Evolutionary conservation across 2,888 invertebrate genomes (phyloP), one percentile per base, ranked within the genome.

Genomic region (Syrista parreyssii): DNA sequence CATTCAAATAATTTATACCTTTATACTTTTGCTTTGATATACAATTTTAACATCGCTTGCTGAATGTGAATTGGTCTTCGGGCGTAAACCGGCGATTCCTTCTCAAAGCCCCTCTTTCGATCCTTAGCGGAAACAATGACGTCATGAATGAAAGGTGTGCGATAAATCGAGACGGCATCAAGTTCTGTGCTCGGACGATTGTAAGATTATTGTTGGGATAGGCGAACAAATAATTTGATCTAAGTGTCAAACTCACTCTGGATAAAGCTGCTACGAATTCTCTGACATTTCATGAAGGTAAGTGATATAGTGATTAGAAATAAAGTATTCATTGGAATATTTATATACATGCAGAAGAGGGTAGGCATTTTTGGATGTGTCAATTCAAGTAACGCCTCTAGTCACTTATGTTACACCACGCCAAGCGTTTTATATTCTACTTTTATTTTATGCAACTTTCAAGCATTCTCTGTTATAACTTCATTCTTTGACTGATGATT

Each of bases 111-210:
- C 33, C 69, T 55, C 55, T 55, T 55, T 78, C 77, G 82, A 79
- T 82, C 81, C 77, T 80, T 81, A 82, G 82, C 85, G 86, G 87
- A 86, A 87, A 87, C 85, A 86, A 88, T 89, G 89, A 89, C 88
- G 89, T 89, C 87, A 88, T 84, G 83, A 84, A 84, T 84, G 85
- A 85, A 83, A 82, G 84, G 84, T 84, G 82, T 79, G 76, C 76
- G 80, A 81, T 86, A 85, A 82, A 79, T 83, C 77, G 76, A 78
- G 76, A 75, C 78, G 82, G 78, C 80, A 81, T 74, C 75, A 74
- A 11, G 79, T 78, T 80, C 76, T 73, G 55, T 76, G 79, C 55
- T 55, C 69, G 33, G 68, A 71, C 31, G 15, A 15, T 71, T 33
- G 71, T 71, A 31, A 15, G 12, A 71, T 33, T 71, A 71, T 33